Evolutionary conservation across 2,797 vertebrate species (phyloP), one percentile per base, ranked within the genome.

Genomic region (Sternarchorhynchus goeldii): DNA sequence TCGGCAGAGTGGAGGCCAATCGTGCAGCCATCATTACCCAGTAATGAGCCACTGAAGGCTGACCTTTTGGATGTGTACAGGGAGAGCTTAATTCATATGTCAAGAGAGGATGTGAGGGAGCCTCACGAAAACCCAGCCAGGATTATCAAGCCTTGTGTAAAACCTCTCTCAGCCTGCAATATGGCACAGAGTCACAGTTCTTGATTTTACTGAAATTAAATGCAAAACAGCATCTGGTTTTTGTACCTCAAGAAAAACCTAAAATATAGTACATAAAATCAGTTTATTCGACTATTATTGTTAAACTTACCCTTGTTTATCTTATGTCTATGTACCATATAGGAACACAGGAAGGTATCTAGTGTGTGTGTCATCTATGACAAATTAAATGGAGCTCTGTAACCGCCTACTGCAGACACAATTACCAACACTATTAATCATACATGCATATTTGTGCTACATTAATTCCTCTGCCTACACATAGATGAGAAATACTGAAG

Each of bases 81-180:
- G 31, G n/a, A 39, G 79, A 77, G 79, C 71, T 81, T 81, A 81
- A 76, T 81, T 81, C 75, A 77, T 77, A 77, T 81, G 79, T 81
- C 79, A 81, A 41, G 39, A 68, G 66, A 62, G 53, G 76, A 72
- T 71, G 20, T 67, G 39, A 80, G 67, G 20, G 56, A 76, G 68
- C 36, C 69, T 73, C 60, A 72, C 3, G 20, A 81, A 68, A 67
- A 20, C 74, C 21, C 55, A 29, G 56, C n/a, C 55, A 65, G 53
- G 67, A 76, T 73, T 66, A 73, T 75, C 36, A 63, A 73, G 50
- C 20, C 36, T 39, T 17, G 31, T 64, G 73, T 65, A 60, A 80
- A 68, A 25, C 50, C 57, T 4, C 58, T 55, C 25, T 18, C 63
- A 4, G 45, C 29, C 21, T 70, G 66, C 76, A 29, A 68, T 53